Evolutionary conservation across 2,888 invertebrate genomes (phyloP), one percentile per base, ranked within the genome.

Genomic region (Melangyna quadrimaculata): DNA sequence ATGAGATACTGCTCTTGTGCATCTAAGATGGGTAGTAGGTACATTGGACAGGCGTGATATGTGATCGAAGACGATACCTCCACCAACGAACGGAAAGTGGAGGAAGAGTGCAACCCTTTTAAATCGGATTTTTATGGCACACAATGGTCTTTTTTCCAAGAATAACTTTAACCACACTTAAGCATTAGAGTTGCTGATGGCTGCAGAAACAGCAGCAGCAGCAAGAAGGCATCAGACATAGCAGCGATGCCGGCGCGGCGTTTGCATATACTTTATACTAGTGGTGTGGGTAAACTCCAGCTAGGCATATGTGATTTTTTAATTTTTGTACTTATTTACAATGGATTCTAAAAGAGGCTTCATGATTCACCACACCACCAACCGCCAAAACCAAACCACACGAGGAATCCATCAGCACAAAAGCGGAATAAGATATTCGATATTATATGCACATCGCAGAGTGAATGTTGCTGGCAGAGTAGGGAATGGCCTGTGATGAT

Each of bases 111-210:
- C 35, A 74, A 69, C 35, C 53, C 53, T 61, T 67, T 63, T 61
- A 80, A 75, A 67, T 40, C 59, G 51, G 32, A 63, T 69, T 72
- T 53, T 72, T 82, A 73, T 70, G 24, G 55, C 29, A 72, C 32
- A 80, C 70, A 67, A 81, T 70, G 69, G 69, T n/a, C 35, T 61
- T 43, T 35, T 40, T 75, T 78, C 74, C 74, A 74, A 83, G 82
- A 83, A 78, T 78, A 83, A 78, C 74, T 75, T 71, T 74, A 71
- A 74, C 74, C 73, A 29, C 74, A 78, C 74, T 73, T 70, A 43
- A 69, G 32, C 14, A 69, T 59, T 70, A 78, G 78, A 72, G 69
- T 48, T 59, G 45, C 5, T 35, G 27, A 17, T 22, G 19, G 67
- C 35, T 12, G 22, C 37, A 48, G 10, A 37, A 59, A 14, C 35